phyloP scores from a whole-genome alignment of 2,797 vertebrate genomes.

The Dicrostonyx torquatus region DNA sequence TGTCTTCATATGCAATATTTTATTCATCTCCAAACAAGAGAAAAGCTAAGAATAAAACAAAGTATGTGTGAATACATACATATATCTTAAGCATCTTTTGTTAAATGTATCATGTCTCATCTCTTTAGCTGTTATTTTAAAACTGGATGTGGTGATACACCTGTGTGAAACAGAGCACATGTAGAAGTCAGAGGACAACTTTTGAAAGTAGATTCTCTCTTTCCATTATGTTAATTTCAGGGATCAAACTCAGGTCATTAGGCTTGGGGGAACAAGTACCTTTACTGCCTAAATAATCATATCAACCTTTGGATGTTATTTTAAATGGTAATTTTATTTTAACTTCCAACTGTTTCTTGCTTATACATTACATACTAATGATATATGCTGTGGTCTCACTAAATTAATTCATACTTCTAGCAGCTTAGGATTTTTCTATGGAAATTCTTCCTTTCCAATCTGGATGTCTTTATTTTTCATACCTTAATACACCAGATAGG shows the following conservation, averaged over 20 bases:
- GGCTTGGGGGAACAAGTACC: neutral
- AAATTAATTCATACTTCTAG: neutral
- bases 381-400: neutral
- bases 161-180: neutral
- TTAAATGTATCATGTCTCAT: neutral
- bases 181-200: neutral
- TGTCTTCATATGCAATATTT: neutral
- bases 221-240: neutral
- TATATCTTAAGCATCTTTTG: neutral
- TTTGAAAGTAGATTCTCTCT: neutral
- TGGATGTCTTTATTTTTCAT: neutral
- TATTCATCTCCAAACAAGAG: constrained; percentile 1
- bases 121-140: neutral
- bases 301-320: neutral
- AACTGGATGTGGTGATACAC: neutral
- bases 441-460: neutral
- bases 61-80: neutral
- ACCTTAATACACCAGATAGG: neutral
- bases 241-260: neutral
- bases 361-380: neutral
- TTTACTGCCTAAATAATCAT: neutral
- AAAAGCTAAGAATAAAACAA: constrained; percentile 38
- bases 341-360: neutral
- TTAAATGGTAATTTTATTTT: neutral
- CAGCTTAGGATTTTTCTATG: constrained; percentile 1